Conservation (phyloP, 2,797 vertebrate species). For the Neosilurus mollespiculum region DNA sequence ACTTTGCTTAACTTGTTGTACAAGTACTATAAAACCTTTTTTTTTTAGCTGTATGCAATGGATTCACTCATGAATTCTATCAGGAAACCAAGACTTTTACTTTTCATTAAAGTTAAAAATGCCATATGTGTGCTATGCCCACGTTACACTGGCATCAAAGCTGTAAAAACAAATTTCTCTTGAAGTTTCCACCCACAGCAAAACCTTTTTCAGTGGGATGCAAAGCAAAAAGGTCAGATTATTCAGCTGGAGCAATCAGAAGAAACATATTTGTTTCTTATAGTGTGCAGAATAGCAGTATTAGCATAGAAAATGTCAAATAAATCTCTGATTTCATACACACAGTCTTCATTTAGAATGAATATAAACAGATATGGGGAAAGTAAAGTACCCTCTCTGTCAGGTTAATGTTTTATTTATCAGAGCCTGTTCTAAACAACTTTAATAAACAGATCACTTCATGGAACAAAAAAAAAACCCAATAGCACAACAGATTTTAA, state of each 20-base stretch:
- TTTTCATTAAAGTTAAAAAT: conserved; percentile 9
- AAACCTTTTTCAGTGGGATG: conserved; percentile 7
- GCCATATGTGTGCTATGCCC: conserved; percentile 3
- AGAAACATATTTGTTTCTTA: conserved; percentile 35
- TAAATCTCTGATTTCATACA: not conserved
- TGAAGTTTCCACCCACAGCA: conserved; percentile 53
- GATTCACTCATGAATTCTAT: not conserved
- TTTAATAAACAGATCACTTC: not conserved
- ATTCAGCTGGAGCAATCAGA: not conserved
- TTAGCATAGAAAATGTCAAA: conserved; percentile 25
- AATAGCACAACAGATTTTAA: too few species aligned
- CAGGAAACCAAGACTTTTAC: not conserved
- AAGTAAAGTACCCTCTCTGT: not conserved
- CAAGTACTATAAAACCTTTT: too few species aligned
- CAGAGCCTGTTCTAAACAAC: not conserved
- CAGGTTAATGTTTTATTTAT: not conserved
- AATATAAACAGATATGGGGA: not conserved
- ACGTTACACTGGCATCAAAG: conserved; percentile 43
- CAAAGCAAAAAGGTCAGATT: conserved; percentile 19
- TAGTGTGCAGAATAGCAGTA: not conserved
- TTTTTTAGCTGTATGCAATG: not conserved
- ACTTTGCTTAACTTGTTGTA: not conserved
- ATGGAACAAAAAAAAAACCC: not conserved
- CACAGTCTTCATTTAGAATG: not conserved
- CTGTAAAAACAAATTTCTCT: conserved; percentile 54